A percentile compares a stretch with the other conserved stretches of the same genome.
phyloP scores from a whole-genome alignment of 1,140 invertebrate species.

The Amyelois transitella region DNA sequence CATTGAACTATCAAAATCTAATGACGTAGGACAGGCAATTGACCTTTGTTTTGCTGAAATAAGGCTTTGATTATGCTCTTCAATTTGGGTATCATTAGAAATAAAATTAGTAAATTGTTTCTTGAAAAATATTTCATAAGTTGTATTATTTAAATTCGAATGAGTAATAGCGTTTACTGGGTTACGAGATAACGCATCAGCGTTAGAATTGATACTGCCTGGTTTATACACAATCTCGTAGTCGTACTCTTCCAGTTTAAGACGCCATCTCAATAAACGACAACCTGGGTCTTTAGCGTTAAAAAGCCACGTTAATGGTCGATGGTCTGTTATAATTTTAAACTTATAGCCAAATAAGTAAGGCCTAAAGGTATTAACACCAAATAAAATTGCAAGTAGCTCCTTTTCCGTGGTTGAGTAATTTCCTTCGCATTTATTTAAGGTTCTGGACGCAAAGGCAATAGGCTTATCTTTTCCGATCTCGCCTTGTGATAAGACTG shows the following conservation, averaged over 20 bases:
- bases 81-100: constrained; percentile 9
- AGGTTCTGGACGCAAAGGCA: neutral
- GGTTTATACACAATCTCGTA: constrained; percentile 1
- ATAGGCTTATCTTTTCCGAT: neutral
- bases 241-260: constrained; percentile 6
- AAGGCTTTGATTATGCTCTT: constrained; percentile 19
- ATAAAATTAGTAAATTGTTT: too few species aligned
- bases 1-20: constrained; percentile 29
- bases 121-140: neutral
- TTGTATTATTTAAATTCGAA: too few species aligned
- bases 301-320: constrained; percentile 67
- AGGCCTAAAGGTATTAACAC: constrained; percentile 22
- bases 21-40: constrained; percentile 20
- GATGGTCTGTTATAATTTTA: constrained; percentile 70
- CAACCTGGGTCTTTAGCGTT: constrained; percentile 49
- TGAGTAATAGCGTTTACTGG: neutral
- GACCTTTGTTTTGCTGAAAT: constrained; percentile 8
- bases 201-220: constrained; percentile 3
- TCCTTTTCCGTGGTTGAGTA: constrained; percentile 17
- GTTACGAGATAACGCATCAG: constrained; percentile 2
- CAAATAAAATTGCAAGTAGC: constrained; percentile 45
- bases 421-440: neutral
- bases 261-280: neutral
- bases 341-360: constrained; percentile 71
- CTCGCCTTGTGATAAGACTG: neutral